Evolutionary conservation across 2,797 vertebrate genomes (phyloP).

Genomic region (Poeciliopsis infans): DNA sequence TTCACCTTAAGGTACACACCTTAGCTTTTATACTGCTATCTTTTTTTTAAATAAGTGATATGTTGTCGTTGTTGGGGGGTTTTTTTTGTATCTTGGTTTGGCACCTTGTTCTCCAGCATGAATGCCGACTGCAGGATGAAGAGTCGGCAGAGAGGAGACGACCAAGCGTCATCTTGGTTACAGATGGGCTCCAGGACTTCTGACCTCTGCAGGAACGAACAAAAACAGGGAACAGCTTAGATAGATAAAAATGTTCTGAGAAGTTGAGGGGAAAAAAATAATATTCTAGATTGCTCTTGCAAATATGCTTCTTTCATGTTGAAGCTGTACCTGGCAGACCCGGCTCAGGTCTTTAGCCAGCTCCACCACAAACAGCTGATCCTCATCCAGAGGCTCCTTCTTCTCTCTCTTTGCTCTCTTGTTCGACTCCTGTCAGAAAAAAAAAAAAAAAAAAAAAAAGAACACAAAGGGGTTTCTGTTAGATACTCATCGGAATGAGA

Average conservation of each 20-base stretch:
- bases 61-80: too few relatives aligned
- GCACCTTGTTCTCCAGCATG: conserved; percentile 82
- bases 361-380: conserved; percentile 80
- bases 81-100: not conserved
- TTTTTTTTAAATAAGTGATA: not conserved
- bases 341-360: conserved; percentile 80
- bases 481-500: conserved; percentile 1
- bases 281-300: too few relatives aligned
- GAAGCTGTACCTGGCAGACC: conserved; percentile 79
- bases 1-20: not conserved
- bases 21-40: not conserved
- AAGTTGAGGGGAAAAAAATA: not conserved
- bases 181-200: conserved; percentile 79
- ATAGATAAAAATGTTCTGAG: not conserved
- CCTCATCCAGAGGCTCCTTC: conserved; percentile 76
- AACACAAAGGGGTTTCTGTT: not conserved
- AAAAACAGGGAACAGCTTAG: not conserved
- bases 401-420: conserved; percentile 73
- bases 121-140: conserved; percentile 80
- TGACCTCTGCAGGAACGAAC: conserved; percentile 69
- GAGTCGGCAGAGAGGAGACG: conserved; percentile 71
- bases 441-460: not conserved
- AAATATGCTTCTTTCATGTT: not conserved
- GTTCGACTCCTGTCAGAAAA: conserved; percentile 72
- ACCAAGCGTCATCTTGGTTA: conserved; percentile 78